Percentiles rank a stretch among this genome's conserved stretches.
Evolutionary conservation across 1,140 invertebrate genomes (phyloP).

Genomic region (Hypsibius dujardini): DNA sequence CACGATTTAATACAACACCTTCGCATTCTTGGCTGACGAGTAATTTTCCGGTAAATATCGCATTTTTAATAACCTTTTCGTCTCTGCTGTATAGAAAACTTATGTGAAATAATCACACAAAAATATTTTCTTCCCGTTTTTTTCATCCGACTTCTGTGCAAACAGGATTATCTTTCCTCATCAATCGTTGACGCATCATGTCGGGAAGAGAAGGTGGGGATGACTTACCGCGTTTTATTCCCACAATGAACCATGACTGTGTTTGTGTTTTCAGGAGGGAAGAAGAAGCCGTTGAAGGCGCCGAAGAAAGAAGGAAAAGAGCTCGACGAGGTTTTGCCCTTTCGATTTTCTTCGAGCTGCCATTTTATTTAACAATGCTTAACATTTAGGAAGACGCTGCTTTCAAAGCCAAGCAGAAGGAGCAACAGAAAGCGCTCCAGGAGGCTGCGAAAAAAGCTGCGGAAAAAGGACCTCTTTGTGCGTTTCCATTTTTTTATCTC

Average conservation of each 20-base stretch:
- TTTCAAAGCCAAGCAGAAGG: slow-evolving; percentile 53
- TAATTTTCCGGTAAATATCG: too few relatives aligned
- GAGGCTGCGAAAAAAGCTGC: slow-evolving; percentile 50
- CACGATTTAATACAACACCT: too few relatives aligned
- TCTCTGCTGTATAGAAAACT: too few relatives aligned
- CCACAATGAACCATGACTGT: background rate
- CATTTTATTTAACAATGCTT: background rate
- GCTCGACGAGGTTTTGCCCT: slow-evolving; percentile 29
- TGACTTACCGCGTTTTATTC: too few relatives aligned
- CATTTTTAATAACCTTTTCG: too few relatives aligned
- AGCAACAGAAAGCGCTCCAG: slow-evolving; percentile 57
- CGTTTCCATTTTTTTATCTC: background rate
- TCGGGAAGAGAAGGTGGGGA: too few relatives aligned
- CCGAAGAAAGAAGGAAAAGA: slow-evolving; percentile 33
- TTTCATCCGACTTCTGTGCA: too few relatives aligned
- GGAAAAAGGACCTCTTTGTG: slow-evolving; percentile 57
- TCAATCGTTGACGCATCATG: too few relatives aligned
- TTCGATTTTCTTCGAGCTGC: background rate
- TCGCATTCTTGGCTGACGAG: too few relatives aligned
- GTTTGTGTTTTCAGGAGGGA: slow-evolving; percentile 29
- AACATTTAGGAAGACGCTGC: slow-evolving; percentile 33
- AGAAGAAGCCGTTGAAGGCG: slow-evolving; percentile 34
- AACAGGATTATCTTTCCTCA: too few relatives aligned
- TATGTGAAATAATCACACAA: too few relatives aligned
- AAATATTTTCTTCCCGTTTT: too few relatives aligned